Base-by-base conservation (phyloP, 2,888 invertebrate genomes). In the Crioceris asparagi region DNA sequence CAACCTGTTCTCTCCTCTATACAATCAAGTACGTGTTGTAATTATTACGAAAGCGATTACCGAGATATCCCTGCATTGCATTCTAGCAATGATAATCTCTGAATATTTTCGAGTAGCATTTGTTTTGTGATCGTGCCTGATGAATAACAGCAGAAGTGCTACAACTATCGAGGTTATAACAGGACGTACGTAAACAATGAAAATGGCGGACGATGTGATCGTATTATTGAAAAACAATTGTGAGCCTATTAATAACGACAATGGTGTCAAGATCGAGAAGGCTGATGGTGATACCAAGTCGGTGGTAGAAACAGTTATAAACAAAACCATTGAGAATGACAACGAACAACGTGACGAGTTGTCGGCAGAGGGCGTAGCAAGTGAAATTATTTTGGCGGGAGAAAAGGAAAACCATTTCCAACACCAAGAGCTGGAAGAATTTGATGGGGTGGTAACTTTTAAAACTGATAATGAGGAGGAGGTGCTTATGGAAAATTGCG, bases 351-450 rank as follows among this genome's bases (percentile, higher is more conserved):
- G 45, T 52, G 46, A 47, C 30, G 46, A 48, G 27, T 42, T 52
- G 43, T 45, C 44, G 36, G 45, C 57, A 48, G 54, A 52, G 57
- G 61, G 57, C 54, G 58, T 53, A 57, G 56, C 57, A 51, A 54
- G 53, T 11, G 55, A 57, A 15, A 49, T 51, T 36, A 51, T 59
- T 54, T 58, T 59, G 53, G 57, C 59, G 56, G 59, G 56, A 53
- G 55, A 56, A 44, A 44, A 48, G 7, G 12, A 11, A 6, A 21
- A 23, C 6, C 12, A 14, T 33, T 4, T 18, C 8, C 15, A 12
- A 33, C n/a, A 33, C 23, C 14, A 25, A 12, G 33, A 12, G 11
- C 12, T 14, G 23, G 21, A 7, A 21, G 51, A 50, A 21, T 53
- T 51, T 29, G 48, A 47, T 19, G 47, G 52, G 29, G 55, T 54